Evolutionary conservation across 2,113 vertebrate genomes (phyloP), one percentile per base, ranked within the genome.

Genomic region (Microcebus tavaratra): DNA sequence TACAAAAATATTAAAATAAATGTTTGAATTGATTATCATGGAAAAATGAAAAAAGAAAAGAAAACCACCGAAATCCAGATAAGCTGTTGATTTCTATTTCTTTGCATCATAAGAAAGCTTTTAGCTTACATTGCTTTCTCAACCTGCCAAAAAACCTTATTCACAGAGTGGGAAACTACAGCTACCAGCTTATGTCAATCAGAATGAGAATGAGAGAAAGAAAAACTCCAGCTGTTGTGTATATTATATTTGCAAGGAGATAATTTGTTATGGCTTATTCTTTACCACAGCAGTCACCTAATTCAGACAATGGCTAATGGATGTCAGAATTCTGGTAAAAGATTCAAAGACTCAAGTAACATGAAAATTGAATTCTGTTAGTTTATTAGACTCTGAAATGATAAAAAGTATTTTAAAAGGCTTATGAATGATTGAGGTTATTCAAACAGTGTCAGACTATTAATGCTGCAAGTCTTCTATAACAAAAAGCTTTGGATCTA

Each of bases 361-460:
- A 48, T 39, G 90, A 97, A 98, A 95, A 50, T 85, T 97, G 98
- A 97, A 97, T 95, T 97, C 18, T 97, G 31, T 96, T 97, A 95
- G 95, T 97, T 97, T 98, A 91, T 98, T 97, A 96, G 91, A 96
- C 42, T 96, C 39, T 31, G 76, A 85, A 97, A 96, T 65, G 36
- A 94, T 95, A 98, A 97, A 97, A 98, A 55, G 42, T 31, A 70
- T 86, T 79, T 98, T 95, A 94, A 97, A 92, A 95, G 6, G 0
- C 42, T 96, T 97, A 83, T 96, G 91, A 95, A 95, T 93, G 57
- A 93, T 21, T 25, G 11, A 97, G 39, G 72, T 91, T 98, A 85
- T 83, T 89, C 88, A 94, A 96, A 98, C 18, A 97, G 68, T 81
- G 53, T 95, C 31, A 98, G 11, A 11, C n/a, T 97, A 92, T 53